phyloP scores from a whole-genome alignment of 2,888 invertebrate species.

The Beris morrisii region DNA sequence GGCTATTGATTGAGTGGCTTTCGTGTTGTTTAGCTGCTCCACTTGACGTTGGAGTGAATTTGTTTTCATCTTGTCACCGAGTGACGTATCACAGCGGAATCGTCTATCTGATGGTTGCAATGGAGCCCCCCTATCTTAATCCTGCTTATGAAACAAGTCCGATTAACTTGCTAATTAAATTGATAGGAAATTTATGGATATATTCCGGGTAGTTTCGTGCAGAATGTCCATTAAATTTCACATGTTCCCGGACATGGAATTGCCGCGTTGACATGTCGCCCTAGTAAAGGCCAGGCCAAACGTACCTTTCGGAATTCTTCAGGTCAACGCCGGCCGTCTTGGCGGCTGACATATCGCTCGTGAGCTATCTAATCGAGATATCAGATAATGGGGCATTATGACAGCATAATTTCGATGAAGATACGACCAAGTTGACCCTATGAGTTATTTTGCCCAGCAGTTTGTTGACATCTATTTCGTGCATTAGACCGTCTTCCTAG shows the following conservation, averaged over 20 bases:
- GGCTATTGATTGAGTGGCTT: conserved; percentile 30
- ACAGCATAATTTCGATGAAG: conserved; percentile 30
- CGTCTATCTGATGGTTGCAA: conserved; percentile 22
- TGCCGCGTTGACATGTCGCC: neutral
- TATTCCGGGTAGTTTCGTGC: conserved; percentile 18
- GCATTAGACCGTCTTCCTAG: conserved; percentile 1
- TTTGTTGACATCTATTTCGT: conserved; percentile 19
- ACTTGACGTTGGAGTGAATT: conserved; percentile 13
- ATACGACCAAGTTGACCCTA: conserved; percentile 12
- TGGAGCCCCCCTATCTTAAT: conserved; percentile 17
- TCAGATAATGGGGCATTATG: conserved; percentile 26
- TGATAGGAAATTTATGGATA: conserved; percentile 18
- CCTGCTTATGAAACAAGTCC: conserved; percentile 9
- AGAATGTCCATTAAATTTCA: conserved; percentile 1
- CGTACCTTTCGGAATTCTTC: neutral
- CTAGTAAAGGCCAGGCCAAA: neutral
- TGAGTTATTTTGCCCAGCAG: conserved; percentile 14
- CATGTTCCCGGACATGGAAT: neutral
- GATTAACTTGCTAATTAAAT: conserved; percentile 22
- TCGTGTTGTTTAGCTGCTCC: neutral
- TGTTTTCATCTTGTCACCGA: conserved; percentile 9
- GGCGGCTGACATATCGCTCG: neutral
- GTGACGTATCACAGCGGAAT: conserved; percentile 14
- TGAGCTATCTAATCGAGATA: conserved; percentile 29
- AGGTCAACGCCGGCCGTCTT: neutral